Conservation (phyloP, 2,113 vertebrate genomes). For the Myrmophylax atrothorax region DNA sequence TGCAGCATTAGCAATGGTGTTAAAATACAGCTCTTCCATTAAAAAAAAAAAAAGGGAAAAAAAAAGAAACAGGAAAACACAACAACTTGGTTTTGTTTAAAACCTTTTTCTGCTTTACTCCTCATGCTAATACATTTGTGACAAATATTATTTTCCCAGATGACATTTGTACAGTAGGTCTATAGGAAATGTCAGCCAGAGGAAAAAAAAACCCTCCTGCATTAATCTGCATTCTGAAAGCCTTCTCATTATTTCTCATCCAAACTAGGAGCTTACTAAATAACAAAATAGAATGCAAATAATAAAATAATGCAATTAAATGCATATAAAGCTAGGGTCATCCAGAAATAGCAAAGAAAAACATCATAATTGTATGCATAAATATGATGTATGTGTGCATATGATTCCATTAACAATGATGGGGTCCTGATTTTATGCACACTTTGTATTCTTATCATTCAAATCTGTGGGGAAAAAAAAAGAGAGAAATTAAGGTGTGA, state of each 20-base stretch:
- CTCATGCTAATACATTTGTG: conserved; percentile 44
- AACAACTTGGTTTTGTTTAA: conserved; percentile 52
- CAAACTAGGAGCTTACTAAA: conserved; percentile 50
- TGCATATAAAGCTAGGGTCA: conserved; percentile 26
- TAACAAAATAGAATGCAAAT: conserved; percentile 38
- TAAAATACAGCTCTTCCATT: background rate
- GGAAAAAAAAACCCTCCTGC: background rate
- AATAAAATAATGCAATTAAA: conserved; percentile 64
- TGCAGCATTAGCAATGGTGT: background rate
- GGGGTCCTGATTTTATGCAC: conserved; percentile 34
- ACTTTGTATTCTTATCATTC: conserved; percentile 3
- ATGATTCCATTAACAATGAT: conserved; percentile 15
- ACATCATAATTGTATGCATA: background rate
- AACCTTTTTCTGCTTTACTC: conserved; percentile 12
- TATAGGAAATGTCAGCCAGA: conserved; percentile 65
- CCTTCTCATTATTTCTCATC: conserved; percentile 68
- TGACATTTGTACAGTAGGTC: conserved; percentile 48
- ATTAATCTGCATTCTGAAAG: conserved; percentile 65
- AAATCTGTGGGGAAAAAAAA: background rate
- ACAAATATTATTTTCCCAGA: conserved; percentile 61
- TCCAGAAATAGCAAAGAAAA: conserved; percentile 54
- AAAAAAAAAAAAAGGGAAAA: background rate
- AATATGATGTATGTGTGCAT: background rate
- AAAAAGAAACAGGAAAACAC: background rate
- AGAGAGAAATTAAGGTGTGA: background rate